Evolutionary conservation across 2,888 invertebrate genomes (phyloP).

Genomic region (Geotrupes spiniger): DNA sequence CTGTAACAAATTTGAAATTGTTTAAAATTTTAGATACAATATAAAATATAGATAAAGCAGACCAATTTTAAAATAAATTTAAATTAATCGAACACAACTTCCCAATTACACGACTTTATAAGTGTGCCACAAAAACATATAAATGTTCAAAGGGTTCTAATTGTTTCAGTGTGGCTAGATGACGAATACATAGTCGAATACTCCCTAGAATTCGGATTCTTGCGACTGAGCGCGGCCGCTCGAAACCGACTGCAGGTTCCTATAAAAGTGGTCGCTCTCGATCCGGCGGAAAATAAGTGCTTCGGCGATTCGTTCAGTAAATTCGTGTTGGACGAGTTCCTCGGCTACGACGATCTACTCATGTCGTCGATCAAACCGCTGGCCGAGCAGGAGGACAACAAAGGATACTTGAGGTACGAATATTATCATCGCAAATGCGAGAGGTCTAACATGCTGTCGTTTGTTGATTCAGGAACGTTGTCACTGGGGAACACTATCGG

Average conservation of each 20-base stretch:
- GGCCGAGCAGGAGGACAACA: conserved; percentile 95
- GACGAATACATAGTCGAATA: conserved; percentile 98
- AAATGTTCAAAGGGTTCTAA: too few relatives aligned
- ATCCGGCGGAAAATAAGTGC: conserved; percentile 85
- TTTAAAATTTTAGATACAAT: too few relatives aligned
- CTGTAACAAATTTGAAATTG: too few relatives aligned
- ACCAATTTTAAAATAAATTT: too few relatives aligned
- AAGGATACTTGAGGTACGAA: conserved; percentile 79
- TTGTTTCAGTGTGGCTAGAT: conserved; percentile 61
- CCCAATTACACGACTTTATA: too few relatives aligned
- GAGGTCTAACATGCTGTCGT: background rate
- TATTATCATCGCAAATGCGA: background rate
- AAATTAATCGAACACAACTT: too few relatives aligned
- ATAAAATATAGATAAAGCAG: too few relatives aligned
- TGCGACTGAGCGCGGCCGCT: conserved; percentile 83
- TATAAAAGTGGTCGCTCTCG: conserved; percentile 81
- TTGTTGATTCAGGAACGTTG: conserved; percentile 74
- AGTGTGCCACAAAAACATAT: too few relatives aligned
- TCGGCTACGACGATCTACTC: conserved; percentile 95
- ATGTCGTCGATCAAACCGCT: conserved; percentile 95
- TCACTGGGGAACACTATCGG: conserved; percentile 96
- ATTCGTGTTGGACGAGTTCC: conserved; percentile 85
- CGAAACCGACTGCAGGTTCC: conserved; percentile 87
- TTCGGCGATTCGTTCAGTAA: conserved; percentile 90
- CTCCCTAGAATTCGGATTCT: conserved; percentile 94